Evolutionary conservation across 1,140 invertebrate species (phyloP).

Genomic region (Drosophila micromelanica): DNA sequence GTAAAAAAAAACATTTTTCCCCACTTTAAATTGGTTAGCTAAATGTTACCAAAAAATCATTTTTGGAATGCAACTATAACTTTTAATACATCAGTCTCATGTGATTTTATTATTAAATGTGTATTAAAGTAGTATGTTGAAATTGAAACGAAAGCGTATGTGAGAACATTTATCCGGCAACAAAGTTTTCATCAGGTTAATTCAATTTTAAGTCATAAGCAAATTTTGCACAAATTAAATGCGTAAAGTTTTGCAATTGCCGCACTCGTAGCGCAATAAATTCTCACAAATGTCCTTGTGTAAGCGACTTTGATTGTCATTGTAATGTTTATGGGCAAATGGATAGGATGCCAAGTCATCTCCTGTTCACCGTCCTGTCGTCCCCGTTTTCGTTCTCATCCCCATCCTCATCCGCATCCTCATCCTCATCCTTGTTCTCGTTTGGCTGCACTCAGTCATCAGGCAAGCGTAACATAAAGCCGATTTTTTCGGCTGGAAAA

Average conservation of each 20-base stretch:
- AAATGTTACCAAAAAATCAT: too few species aligned
- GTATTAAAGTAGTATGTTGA: background rate
- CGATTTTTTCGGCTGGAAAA: constrained; percentile 78
- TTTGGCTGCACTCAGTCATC: constrained; percentile 76
- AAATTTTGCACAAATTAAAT: constrained; percentile 77
- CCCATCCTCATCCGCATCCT: constrained; percentile 29
- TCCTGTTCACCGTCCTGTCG: background rate
- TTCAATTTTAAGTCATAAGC: constrained; percentile 76
- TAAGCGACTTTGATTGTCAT: constrained; percentile 73
- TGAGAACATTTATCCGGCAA: constrained; percentile 1
- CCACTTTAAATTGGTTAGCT: too few species aligned
- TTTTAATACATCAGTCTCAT: too few species aligned
- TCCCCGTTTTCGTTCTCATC: background rate
- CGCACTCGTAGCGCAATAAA: constrained; percentile 66
- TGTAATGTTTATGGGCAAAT: constrained; percentile 35
- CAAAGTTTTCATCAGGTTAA: constrained; percentile 68
- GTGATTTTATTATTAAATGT: background rate
- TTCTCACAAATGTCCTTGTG: constrained; percentile 71
- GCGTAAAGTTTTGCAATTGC: constrained; percentile 76
- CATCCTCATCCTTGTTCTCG: constrained; percentile 12
- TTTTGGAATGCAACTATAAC: too few species aligned
- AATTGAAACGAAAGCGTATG: background rate
- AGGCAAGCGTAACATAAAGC: constrained; percentile 75
- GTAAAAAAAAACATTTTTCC: too few species aligned
- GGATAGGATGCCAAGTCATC: constrained; percentile 6